Conservation (phyloP, 2,113 vertebrate genomes). For the Phodopus roborovskii region DNA sequence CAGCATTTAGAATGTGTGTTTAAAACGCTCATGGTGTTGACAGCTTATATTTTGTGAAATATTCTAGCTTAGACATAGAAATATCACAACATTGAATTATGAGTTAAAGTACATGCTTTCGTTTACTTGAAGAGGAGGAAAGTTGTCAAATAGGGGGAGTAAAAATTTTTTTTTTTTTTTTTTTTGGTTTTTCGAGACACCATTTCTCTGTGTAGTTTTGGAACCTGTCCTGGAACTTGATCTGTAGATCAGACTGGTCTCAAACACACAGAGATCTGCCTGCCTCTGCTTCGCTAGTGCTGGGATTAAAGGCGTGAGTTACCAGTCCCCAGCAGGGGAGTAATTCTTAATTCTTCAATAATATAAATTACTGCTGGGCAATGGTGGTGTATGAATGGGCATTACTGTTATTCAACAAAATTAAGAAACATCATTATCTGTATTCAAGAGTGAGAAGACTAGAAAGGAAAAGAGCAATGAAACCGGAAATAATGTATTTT, state of each 20-base stretch:
- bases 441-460: slow-evolving; percentile 26
- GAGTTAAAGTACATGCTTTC: neutral
- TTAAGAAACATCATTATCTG: slow-evolving; percentile 22
- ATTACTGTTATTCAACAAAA: slow-evolving; percentile 40
- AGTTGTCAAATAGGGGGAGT: neutral
- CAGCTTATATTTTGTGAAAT: slow-evolving; percentile 26
- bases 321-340: neutral
- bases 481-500: neutral
- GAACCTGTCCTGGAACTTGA: too few species aligned
- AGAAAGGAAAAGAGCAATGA: neutral
- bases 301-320: too few species aligned
- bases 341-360: slow-evolving; percentile 36
- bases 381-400: neutral
- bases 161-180: too few species aligned
- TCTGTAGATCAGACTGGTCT: too few species aligned
- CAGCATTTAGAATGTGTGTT: slow-evolving; percentile 15
- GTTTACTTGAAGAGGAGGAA: slow-evolving; percentile 30
- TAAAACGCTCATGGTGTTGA: slow-evolving; percentile 29
- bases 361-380: neutral
- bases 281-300: too few species aligned
- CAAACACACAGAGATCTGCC: too few species aligned
- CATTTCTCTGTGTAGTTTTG: too few species aligned
- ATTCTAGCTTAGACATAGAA: slow-evolving; percentile 5
- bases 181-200: too few species aligned
- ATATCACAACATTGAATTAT: slow-evolving; percentile 26